phyloP scores from a whole-genome alignment of 2,797 vertebrate species.

The Microctenopoma steveboyesi region DNA sequence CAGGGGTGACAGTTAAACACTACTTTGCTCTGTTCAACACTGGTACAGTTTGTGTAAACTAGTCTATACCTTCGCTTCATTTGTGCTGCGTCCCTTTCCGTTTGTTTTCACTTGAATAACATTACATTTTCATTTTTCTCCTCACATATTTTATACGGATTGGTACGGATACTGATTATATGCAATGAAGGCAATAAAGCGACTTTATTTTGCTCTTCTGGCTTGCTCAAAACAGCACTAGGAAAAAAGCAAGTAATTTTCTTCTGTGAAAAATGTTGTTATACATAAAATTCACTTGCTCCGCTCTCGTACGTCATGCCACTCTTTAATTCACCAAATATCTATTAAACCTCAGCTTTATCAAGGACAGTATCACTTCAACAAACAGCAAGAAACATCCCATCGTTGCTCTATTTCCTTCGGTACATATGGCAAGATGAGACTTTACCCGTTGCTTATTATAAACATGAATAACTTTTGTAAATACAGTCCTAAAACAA shows the following conservation, averaged over 20 bases:
- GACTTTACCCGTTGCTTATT: slow-evolving; percentile 27
- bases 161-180: neutral
- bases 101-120: neutral
- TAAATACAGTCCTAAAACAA: slow-evolving; percentile 26
- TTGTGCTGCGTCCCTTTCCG: slow-evolving; percentile 1
- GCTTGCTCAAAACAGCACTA: neutral
- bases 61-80: slow-evolving; percentile 50
- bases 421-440: slow-evolving; percentile 2
- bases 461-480: slow-evolving; percentile 39
- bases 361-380: slow-evolving; percentile 30
- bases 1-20: slow-evolving; percentile 78
- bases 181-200: neutral
- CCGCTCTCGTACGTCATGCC: slow-evolving; percentile 4
- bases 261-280: neutral
- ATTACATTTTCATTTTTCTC: slow-evolving; percentile 2
- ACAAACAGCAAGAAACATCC: slow-evolving; percentile 12
- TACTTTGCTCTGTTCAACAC: slow-evolving; percentile 74
- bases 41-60: slow-evolving; percentile 15
- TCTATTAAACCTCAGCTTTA: slow-evolving; percentile 45
- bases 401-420: slow-evolving; percentile 9
- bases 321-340: slow-evolving; percentile 31
- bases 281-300: neutral
- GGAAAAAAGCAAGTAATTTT: neutral
- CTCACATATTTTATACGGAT: neutral
- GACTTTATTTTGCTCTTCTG: neutral